phyloP scores from a whole-genome alignment of 1,140 invertebrate genomes.

The Sipha flava region DNA sequence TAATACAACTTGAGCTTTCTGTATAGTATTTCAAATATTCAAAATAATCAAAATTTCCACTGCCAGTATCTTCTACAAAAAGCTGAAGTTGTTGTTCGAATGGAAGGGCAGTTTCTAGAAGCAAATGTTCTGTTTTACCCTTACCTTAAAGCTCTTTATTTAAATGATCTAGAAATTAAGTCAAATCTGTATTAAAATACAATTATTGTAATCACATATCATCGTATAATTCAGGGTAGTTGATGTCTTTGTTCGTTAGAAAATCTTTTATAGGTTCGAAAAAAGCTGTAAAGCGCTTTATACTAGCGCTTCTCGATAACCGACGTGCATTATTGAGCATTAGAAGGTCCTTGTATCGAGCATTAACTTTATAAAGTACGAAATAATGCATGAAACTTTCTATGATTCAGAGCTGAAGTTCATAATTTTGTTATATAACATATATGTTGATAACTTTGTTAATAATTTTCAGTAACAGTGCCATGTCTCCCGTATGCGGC shows the following conservation, averaged over 20 bases:
- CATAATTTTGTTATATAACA: no score
- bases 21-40: constrained; percentile 42
- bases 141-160: constrained; percentile 41
- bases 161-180: constrained; percentile 40
- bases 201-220: constrained; percentile 41
- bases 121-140: constrained; percentile 37
- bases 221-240: constrained; percentile 39
- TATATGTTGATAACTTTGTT: constrained; percentile 39
- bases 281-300: constrained; percentile 38
- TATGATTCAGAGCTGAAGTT: constrained; percentile 40
- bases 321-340: constrained; percentile 38
- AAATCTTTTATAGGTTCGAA: constrained; percentile 40
- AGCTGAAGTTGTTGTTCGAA: constrained; percentile 32
- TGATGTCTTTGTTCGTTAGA: constrained; percentile 40
- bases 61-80: constrained; percentile 30
- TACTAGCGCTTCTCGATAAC: constrained; percentile 38
- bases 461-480: constrained; percentile 39
- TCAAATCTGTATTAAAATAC: constrained; percentile 40
- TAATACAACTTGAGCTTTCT: neutral
- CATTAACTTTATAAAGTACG: constrained; percentile 41
- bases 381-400: constrained; percentile 40
- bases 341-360: constrained; percentile 39
- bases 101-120: constrained; percentile 27
- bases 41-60: constrained; percentile 22
- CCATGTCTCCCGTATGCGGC: no score